A percentile compares a stretch with the other conserved stretches of the same genome.
Evolutionary conservation across 2,888 invertebrate species (phyloP).

Genomic region (Lycocerus yunnanus): DNA sequence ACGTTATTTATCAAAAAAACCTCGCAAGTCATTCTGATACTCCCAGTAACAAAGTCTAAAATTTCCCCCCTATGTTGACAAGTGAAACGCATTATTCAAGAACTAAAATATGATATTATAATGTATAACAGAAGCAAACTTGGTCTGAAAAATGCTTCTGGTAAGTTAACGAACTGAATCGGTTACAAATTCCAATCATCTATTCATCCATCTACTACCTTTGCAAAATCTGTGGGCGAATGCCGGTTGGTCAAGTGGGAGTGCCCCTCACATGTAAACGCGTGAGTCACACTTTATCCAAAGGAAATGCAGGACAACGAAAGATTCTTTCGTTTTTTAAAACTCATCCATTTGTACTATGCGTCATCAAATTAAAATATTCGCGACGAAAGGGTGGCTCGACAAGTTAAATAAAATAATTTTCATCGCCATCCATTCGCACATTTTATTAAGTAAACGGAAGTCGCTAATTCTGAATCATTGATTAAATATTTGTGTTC

Average conservation of each 20-base stretch:
- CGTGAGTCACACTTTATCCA: constrained; percentile 33
- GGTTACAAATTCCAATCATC: neutral
- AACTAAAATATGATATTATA: neutral
- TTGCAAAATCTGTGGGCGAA: constrained; percentile 29
- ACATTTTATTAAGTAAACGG: neutral
- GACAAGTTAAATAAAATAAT: neutral
- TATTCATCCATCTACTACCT: constrained; percentile 13
- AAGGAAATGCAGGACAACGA: constrained; percentile 38
- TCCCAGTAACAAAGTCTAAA: neutral
- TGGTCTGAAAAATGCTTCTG: neutral
- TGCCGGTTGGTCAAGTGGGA: constrained; percentile 38
- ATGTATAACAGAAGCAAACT: neutral
- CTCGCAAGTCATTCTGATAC: neutral
- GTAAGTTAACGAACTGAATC: neutral
- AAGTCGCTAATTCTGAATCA: constrained; percentile 7
- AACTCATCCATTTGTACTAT: constrained; percentile 16
- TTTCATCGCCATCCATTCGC: neutral
- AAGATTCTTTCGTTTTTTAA: constrained; percentile 39
- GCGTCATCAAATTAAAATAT: constrained; percentile 25
- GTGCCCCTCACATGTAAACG: constrained; percentile 37
- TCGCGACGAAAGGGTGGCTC: neutral
- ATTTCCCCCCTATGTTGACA: neutral
- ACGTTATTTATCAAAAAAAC: neutral
- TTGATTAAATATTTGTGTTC: constrained; percentile 11
- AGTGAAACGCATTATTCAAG: neutral